phyloP scores from a whole-genome alignment of 2,888 invertebrate genomes.

The Ophion ellenae region DNA sequence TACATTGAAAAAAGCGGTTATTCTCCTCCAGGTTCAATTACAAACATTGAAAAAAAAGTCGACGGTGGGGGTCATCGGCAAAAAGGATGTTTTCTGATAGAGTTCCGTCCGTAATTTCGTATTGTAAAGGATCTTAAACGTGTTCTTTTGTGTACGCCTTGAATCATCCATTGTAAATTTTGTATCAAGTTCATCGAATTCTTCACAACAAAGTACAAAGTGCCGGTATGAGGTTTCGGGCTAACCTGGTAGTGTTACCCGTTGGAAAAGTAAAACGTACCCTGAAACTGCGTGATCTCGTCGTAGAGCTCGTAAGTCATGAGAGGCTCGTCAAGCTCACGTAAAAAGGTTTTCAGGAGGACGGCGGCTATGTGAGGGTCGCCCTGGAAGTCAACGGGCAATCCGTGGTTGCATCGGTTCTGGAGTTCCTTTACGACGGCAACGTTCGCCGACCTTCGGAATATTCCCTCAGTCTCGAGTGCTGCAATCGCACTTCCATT shows the following conservation, averaged over 20 bases:
- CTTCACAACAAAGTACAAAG: too few relatives aligned
- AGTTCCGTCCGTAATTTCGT: too few relatives aligned
- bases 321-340: constrained; percentile 96
- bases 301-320: constrained; percentile 97
- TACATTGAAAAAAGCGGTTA: too few relatives aligned
- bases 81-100: too few relatives aligned
- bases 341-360: constrained; percentile 96
- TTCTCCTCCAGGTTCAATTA: too few relatives aligned
- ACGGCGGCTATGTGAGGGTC: constrained; percentile 97
- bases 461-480: constrained; percentile 97
- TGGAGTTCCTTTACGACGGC: constrained; percentile 93
- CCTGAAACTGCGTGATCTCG: constrained; percentile 95
- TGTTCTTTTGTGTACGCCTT: too few relatives aligned
- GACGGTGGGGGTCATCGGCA: too few relatives aligned
- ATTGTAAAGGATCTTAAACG: too few relatives aligned
- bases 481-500: constrained; percentile 84
- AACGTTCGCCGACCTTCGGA: constrained; percentile 96
- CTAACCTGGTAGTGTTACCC: not conserved
- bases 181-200: too few relatives aligned
- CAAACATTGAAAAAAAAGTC: too few relatives aligned
- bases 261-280: constrained; percentile 84
- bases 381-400: constrained; percentile 90
- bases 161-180: too few relatives aligned
- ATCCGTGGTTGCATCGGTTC: constrained; percentile 93
- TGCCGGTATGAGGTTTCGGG: not conserved